A percentile compares a stretch with the other conserved stretches of the same genome.
These are phyloP conservation scores for Noctua janthina DNA, from an alignment of 2,888 invertebrate species.

Conservation along the genomic window DNA sequence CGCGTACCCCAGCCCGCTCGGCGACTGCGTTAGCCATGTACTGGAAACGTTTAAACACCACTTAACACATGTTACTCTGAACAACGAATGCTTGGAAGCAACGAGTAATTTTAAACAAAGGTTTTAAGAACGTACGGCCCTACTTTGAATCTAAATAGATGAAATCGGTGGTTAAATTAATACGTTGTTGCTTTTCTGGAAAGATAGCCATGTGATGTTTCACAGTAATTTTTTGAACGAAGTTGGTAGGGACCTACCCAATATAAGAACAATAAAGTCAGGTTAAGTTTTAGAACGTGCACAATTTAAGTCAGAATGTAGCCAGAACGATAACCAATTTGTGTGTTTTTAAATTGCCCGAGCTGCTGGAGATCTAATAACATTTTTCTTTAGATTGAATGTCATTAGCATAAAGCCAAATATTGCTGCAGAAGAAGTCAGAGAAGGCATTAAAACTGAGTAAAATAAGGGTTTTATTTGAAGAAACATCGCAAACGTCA, in stretches of 20 bases:
- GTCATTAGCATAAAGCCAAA: background rate
- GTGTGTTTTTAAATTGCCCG: background rate
- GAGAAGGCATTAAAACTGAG: background rate
- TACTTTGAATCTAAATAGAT: slow-evolving; percentile 24
- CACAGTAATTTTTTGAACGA: background rate
- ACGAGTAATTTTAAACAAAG: slow-evolving; percentile 51
- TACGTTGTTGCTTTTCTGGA: background rate
- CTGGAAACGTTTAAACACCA: slow-evolving; percentile 73
- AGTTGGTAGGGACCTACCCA: background rate
- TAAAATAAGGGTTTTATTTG: background rate
- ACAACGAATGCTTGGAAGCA: slow-evolving; percentile 33
- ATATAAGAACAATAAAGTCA: background rate
- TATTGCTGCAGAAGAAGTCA: background rate
- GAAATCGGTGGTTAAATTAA: too few species aligned
- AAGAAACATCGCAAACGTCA: background rate
- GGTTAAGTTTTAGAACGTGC: background rate
- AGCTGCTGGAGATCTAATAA: background rate
- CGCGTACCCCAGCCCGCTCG: slow-evolving; percentile 80
- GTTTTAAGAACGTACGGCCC: slow-evolving; percentile 9
- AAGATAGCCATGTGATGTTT: background rate
- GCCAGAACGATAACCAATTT: background rate
- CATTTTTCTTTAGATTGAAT: background rate
- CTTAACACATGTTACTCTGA: slow-evolving; percentile 41
- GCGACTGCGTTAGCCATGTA: slow-evolving; percentile 83
- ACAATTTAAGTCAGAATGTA: background rate